Evolutionary conservation across 2,888 invertebrate species (phyloP).

Genomic region (Ashinkailepas kermadecensis): DNA sequence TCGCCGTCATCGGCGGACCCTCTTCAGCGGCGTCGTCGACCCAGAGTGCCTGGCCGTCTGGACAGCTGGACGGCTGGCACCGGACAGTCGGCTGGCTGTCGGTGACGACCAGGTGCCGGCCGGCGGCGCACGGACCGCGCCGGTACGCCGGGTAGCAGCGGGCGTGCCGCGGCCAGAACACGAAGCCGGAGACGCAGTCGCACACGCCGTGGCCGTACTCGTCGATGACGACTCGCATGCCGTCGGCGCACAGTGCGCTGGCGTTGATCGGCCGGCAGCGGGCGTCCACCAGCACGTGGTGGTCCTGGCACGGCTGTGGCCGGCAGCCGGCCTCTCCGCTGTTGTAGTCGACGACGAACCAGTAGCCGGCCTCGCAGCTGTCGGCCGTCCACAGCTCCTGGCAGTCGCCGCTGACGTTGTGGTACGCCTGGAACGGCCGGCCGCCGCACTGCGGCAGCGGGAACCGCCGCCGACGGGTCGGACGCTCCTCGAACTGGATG

Average conservation of each 20-base stretch:
- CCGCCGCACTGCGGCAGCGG: not conserved
- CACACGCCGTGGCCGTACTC: not conserved
- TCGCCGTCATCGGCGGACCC: not conserved
- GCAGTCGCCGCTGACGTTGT: constrained; percentile 7
- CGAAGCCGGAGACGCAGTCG: not conserved
- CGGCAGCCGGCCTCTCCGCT: not conserved
- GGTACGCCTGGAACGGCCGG: not conserved
- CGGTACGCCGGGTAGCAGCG: constrained; percentile 1
- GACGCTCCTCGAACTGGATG: too few relatives aligned
- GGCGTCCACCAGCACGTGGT: not conserved
- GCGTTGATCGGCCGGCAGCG: not conserved
- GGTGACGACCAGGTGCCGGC: not conserved
- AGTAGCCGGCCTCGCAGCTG: not conserved
- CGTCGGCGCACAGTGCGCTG: not conserved
- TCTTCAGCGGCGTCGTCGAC: not conserved
- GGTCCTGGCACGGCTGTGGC: not conserved
- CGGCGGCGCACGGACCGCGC: constrained; percentile 6
- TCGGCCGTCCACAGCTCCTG: not conserved
- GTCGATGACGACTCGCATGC: not conserved
- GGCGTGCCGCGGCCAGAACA: not conserved
- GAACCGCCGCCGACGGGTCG: not conserved
- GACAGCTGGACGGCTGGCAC: not conserved
- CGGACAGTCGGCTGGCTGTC: not conserved
- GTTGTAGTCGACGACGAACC: not conserved
- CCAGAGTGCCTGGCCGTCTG: not conserved